These are phyloP conservation scores for Copidosoma floridanum DNA, from an alignment of 1,140 invertebrate species.

Conservation along the genomic window DNA sequence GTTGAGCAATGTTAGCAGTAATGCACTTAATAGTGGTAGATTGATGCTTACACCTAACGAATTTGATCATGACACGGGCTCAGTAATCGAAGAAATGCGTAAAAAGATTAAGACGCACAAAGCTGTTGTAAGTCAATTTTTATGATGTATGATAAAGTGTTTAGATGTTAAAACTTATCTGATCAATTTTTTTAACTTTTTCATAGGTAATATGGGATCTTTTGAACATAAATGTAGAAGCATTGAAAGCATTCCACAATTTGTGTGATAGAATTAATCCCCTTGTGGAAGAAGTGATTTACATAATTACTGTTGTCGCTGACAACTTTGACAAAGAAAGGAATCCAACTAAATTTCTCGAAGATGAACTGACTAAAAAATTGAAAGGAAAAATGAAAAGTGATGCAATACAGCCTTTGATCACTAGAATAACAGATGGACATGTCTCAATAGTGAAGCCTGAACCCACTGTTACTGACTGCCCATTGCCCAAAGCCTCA, in stretches of 20 bases:
- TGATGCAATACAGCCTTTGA: constrained; percentile 40
- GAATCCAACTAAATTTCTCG: constrained; percentile 33
- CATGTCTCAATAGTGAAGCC: constrained; percentile 35
- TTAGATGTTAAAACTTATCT: background rate
- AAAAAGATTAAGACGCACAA: constrained; percentile 26
- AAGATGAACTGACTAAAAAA: constrained; percentile 35
- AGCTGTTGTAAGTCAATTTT: constrained; percentile 41
- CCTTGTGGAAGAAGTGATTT: constrained; percentile 38
- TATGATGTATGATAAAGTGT: constrained; percentile 3
- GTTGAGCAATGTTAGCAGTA: constrained; percentile 35
- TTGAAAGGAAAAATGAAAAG: constrained; percentile 36
- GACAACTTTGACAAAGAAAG: constrained; percentile 26
- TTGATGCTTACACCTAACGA: constrained; percentile 32
- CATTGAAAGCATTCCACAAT: constrained; percentile 44
- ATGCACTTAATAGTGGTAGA: constrained; percentile 28
- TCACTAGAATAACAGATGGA: constrained; percentile 47
- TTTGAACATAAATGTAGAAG: constrained; percentile 35
- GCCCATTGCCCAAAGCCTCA: constrained; percentile 3
- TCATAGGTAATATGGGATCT: constrained; percentile 43
- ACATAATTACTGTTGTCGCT: constrained; percentile 41
- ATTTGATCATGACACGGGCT: constrained; percentile 37
- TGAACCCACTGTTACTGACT: constrained; percentile 32
- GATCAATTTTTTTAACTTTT: constrained; percentile 25
- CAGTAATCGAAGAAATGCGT: constrained; percentile 32
- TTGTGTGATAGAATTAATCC: constrained; percentile 45